phyloP scores from a whole-genome alignment of 2,888 invertebrate species.

The Willowsia nigromaculata region DNA sequence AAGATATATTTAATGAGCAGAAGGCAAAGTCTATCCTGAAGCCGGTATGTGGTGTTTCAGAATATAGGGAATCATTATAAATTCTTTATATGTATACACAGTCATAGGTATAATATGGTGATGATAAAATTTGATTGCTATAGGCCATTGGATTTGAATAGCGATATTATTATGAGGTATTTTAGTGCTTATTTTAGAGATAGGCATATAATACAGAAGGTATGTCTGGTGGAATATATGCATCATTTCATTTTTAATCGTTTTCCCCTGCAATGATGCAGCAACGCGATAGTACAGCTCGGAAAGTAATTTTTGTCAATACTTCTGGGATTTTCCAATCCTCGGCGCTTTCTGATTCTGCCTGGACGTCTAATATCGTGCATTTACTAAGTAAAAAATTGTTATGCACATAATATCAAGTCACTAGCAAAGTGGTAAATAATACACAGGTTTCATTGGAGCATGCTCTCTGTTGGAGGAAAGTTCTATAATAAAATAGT shows the following conservation, averaged over 20 bases:
- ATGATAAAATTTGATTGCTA: slow-evolving; percentile 26
- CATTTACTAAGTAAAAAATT: too few species aligned
- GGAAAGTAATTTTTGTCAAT: not conserved
- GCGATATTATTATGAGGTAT: not conserved
- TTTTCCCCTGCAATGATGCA: not conserved
- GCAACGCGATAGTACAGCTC: not conserved
- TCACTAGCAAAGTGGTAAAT: too few species aligned
- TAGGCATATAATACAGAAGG: too few species aligned
- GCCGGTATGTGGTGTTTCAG: slow-evolving; percentile 3
- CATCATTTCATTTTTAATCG: slow-evolving; percentile 55
- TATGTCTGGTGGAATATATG: too few species aligned
- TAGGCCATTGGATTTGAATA: not conserved
- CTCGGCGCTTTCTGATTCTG: not conserved
- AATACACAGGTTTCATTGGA: not conserved
- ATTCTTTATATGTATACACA: not conserved
- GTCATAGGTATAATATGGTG: not conserved
- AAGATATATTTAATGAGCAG: slow-evolving; percentile 29
- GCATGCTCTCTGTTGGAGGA: not conserved
- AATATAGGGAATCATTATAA: not conserved
- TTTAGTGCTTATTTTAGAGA: not conserved
- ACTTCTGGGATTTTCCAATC: not conserved
- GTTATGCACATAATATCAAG: too few species aligned
- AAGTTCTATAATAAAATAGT: slow-evolving; percentile 23
- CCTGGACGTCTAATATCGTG: too few species aligned
- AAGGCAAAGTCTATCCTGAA: slow-evolving; percentile 2